These are phyloP conservation scores for Nannospalax galili DNA, from an alignment of 2,113 vertebrate species.

Conservation along the genomic window DNA sequence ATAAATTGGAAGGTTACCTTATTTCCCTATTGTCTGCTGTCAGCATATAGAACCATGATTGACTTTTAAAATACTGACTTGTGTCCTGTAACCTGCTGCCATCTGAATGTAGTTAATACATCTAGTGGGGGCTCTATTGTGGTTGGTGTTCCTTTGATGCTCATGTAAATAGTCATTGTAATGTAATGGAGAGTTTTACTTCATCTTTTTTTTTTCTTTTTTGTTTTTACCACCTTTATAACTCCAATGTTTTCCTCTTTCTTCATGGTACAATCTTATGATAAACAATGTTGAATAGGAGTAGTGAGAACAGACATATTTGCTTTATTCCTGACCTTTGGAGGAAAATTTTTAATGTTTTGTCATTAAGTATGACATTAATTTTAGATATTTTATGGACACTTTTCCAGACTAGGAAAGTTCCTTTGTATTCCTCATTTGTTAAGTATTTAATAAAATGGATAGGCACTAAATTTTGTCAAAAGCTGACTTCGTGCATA, in stretches of 20 bases:
- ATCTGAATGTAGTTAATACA: not conserved
- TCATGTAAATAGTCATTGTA: not conserved
- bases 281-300: not conserved
- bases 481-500: not conserved
- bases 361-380: not conserved
- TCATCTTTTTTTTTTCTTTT: too few species aligned
- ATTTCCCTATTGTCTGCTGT: not conserved
- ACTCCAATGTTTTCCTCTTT: not conserved
- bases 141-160: not conserved
- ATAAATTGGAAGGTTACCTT: not conserved
- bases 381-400: constrained; percentile 10
- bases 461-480: not conserved
- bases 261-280: not conserved
- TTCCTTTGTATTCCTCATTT: not conserved
- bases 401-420: not conserved
- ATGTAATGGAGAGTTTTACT: not conserved
- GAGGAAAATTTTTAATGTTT: not conserved
- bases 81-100: not conserved
- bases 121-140: not conserved
- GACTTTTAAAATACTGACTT: not conserved
- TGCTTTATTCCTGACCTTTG: not conserved
- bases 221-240: not conserved
- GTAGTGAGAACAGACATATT: not conserved
- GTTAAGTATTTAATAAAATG: not conserved
- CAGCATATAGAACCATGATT: not conserved